phyloP scores from a whole-genome alignment of 2,797 vertebrate species.

The Leptodactylus fallax region DNA sequence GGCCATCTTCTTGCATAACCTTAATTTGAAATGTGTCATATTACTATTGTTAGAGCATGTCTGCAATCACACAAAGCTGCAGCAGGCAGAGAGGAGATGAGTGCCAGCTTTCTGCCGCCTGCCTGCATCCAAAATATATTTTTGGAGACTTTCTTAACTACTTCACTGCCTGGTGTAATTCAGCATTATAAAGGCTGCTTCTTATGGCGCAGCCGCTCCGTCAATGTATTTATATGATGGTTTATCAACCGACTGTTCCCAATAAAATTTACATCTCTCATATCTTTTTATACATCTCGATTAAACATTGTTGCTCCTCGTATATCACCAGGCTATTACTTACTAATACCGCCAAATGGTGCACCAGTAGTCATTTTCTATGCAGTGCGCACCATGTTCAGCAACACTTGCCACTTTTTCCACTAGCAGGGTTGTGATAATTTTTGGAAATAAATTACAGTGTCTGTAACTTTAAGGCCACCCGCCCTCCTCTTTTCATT shows the following conservation, averaged over 20 bases:
- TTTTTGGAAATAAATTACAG: too few relatives aligned
- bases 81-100: background rate
- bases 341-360: too few relatives aligned
- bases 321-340: background rate
- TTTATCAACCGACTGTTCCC: background rate
- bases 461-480: background rate
- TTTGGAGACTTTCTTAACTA: conserved; percentile 20
- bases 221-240: background rate
- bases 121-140: conserved; percentile 24
- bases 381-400: too few relatives aligned
- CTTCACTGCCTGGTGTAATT: background rate
- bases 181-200: background rate
- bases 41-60: conserved; percentile 53
- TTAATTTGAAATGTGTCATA: conserved; percentile 60
- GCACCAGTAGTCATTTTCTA: background rate
- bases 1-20: conserved; percentile 34
- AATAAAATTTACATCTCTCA: background rate
- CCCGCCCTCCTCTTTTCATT: too few relatives aligned
- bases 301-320: background rate
- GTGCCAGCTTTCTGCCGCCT: background rate
- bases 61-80: conserved; percentile 23
- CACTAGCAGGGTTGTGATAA: too few relatives aligned
- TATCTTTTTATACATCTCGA: background rate
- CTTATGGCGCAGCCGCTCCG: background rate
- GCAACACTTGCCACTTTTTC: too few relatives aligned